phyloP scores from a whole-genome alignment of 2,797 vertebrate genomes.

The Labroides dimidiatus region DNA sequence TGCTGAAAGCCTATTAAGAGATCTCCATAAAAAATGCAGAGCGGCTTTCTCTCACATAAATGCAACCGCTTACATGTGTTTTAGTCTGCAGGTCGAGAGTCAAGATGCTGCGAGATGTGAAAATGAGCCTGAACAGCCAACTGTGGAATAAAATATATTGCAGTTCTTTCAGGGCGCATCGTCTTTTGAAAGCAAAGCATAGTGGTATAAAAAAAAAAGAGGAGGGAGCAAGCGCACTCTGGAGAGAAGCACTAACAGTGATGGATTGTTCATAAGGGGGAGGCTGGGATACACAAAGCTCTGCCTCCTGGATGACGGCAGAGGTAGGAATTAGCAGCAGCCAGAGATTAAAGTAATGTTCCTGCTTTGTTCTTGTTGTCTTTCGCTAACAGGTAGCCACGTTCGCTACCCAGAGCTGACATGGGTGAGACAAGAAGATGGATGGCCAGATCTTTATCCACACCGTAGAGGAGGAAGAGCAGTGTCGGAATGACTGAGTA shows the following conservation, averaged over 20 bases:
- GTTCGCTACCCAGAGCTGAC: constrained; percentile 64
- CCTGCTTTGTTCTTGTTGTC: constrained; percentile 78
- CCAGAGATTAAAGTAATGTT: constrained; percentile 78
- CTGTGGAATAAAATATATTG: constrained; percentile 53
- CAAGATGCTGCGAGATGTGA: constrained; percentile 32
- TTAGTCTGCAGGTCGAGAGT: constrained; percentile 27
- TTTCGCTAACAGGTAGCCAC: constrained; percentile 67
- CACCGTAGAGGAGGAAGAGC: constrained; percentile 74
- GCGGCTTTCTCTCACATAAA: constrained; percentile 24
- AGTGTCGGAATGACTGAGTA: constrained; percentile 81
- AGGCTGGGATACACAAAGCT: constrained; percentile 73
- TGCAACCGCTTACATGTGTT: constrained; percentile 11
- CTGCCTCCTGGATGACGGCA: constrained; percentile 67
- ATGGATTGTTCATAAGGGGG: constrained; percentile 78
- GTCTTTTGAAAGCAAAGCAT: constrained; percentile 56
- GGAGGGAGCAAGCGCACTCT: constrained; percentile 49
- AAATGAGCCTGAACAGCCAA: constrained; percentile 38
- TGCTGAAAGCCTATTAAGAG: constrained; percentile 63
- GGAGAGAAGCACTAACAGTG: constrained; percentile 77
- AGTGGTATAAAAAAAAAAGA: constrained; percentile 46
- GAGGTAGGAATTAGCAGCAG: constrained; percentile 72
- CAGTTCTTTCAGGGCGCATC: constrained; percentile 27
- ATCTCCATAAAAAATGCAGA: constrained; percentile 48
- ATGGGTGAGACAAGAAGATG: constrained; percentile 75
- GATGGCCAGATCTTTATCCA: constrained; percentile 79